A percentile compares a stretch with the other conserved stretches of the same genome.
Conservation (phyloP, 2,888 invertebrate species). For the Tachystola acroxantha region DNA sequence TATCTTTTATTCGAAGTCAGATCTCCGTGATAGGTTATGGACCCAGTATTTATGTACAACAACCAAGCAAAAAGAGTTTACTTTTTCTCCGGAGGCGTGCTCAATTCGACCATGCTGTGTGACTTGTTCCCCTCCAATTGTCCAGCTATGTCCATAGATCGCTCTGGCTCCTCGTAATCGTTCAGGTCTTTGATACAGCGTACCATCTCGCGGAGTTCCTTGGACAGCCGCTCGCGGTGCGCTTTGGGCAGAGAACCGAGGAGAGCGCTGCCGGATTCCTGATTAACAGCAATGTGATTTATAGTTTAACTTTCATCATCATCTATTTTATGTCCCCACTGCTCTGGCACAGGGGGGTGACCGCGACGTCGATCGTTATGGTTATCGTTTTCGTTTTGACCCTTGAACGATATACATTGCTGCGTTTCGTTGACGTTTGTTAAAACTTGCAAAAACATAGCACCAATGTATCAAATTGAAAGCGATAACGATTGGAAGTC, state of each 20-base stretch:
- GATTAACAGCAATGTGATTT: neutral
- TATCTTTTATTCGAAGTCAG: too few relatives aligned
- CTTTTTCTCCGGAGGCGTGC: constrained; percentile 60
- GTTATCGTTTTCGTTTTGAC: too few relatives aligned
- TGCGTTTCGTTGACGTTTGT: too few relatives aligned
- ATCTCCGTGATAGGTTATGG: too few relatives aligned
- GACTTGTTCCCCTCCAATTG: constrained; percentile 26
- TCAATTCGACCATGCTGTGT: constrained; percentile 39
- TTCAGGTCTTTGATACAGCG: constrained; percentile 47
- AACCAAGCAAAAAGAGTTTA: too few relatives aligned
- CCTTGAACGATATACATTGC: too few relatives aligned
- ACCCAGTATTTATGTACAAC: too few relatives aligned
- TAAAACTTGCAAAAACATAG: too few relatives aligned
- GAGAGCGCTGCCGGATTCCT: constrained; percentile 63
- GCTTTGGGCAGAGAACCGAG: constrained; percentile 53
- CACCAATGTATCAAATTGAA: too few relatives aligned
- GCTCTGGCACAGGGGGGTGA: neutral
- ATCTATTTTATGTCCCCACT: too few relatives aligned
- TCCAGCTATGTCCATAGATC: constrained; percentile 13
- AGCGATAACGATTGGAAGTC: too few relatives aligned
- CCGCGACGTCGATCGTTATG: too few relatives aligned
- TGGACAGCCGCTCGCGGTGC: constrained; percentile 49
- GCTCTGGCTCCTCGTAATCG: constrained; percentile 28
- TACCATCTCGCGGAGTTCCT: constrained; percentile 54
- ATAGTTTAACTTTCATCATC: neutral